A percentile compares a stretch with the other conserved stretches of the same genome.
These are phyloP conservation scores for Gymnorhina tibicen DNA, from an alignment of 2,113 vertebrate species.

Conservation along the genomic window DNA sequence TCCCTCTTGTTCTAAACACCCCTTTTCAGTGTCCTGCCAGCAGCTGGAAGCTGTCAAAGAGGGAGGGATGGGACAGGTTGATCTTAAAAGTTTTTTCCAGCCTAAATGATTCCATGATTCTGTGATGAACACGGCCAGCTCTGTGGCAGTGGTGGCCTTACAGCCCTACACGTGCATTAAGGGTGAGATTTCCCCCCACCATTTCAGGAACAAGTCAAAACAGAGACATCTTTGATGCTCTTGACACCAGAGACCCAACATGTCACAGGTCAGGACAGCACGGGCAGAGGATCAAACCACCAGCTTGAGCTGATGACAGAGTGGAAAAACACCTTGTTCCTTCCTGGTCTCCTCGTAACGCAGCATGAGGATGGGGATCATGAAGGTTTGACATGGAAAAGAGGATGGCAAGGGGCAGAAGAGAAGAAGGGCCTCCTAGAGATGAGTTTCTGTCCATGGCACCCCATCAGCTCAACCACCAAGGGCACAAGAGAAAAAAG, in stretches of 20 bases:
- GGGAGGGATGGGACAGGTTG: background rate
- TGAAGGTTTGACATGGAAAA: rapidly evolving
- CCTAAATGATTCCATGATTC: background rate
- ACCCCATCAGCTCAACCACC: background rate
- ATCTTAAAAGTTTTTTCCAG: background rate
- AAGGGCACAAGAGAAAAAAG: background rate
- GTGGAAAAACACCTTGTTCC: background rate
- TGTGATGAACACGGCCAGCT: rapidly evolving
- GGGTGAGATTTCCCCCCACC: background rate
- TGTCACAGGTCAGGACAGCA: background rate
- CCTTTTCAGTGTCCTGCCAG: background rate
- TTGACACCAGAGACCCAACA: background rate
- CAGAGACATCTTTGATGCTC: background rate
- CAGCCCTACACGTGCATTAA: rapidly evolving
- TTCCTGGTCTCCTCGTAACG: background rate
- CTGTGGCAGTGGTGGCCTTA: background rate
- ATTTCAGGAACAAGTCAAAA: background rate
- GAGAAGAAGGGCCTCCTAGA: background rate
- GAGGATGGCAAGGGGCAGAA: no score
- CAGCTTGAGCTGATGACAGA: background rate
- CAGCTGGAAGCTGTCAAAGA: background rate
- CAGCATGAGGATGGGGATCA: background rate
- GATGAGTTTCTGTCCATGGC: background rate
- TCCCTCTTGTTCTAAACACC: background rate
- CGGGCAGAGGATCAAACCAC: background rate